Conservation (phyloP, 2,888 invertebrate species). For the Scrobipalpa costella region DNA sequence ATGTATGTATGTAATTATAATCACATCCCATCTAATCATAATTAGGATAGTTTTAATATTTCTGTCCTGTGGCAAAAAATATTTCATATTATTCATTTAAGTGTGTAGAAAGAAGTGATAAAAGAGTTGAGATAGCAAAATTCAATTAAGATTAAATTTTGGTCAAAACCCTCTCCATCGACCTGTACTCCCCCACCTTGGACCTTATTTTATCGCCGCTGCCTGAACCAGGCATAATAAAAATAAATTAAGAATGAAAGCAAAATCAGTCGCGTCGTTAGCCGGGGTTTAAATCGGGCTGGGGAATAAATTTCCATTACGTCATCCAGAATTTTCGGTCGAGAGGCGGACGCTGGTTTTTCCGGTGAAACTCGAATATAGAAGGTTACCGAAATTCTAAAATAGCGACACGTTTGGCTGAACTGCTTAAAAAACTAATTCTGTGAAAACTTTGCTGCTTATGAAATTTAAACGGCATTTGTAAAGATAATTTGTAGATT, state of each 20-base stretch:
- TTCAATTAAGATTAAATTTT: too few relatives aligned
- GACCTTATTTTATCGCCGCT: constrained; percentile 3
- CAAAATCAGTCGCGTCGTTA: constrained; percentile 23
- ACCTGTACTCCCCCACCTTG: background rate
- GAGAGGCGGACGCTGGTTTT: constrained; percentile 35
- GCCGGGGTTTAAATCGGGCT: constrained; percentile 48
- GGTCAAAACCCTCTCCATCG: too few relatives aligned
- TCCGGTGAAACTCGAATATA: constrained; percentile 24
- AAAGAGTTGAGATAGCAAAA: too few relatives aligned
- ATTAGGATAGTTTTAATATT: too few relatives aligned
- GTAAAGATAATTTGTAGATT: too few relatives aligned
- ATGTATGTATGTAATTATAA: too few relatives aligned
- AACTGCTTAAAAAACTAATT: background rate
- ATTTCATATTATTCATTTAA: too few relatives aligned
- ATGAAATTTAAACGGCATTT: background rate
- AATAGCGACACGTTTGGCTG: background rate
- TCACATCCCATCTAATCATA: too few relatives aligned
- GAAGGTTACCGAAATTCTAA: too few relatives aligned
- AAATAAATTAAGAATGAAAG: constrained; percentile 19
- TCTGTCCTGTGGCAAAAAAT: too few relatives aligned
- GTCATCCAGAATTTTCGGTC: constrained; percentile 44
- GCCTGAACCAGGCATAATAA: constrained; percentile 6
- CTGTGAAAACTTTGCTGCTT: background rate
- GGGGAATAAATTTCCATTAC: constrained; percentile 57
- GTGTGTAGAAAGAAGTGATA: too few relatives aligned